Evolutionary conservation across 1,140 invertebrate genomes (phyloP), one percentile per base, ranked within the genome.

Genomic region (Zaprionus ghesquierei): DNA sequence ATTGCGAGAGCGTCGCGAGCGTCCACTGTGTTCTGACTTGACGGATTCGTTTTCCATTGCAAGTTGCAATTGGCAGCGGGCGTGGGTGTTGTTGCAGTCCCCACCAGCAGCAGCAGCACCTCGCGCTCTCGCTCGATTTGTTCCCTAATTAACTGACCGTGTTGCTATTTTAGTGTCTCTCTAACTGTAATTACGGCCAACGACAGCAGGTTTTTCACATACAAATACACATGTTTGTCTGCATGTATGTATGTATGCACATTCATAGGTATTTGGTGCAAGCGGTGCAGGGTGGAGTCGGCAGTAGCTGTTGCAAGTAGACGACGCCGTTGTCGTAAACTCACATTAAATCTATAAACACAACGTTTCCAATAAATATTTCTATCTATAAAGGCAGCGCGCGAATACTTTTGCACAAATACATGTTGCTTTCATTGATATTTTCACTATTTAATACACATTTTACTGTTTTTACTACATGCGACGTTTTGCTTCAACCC

Each of bases 31-130:
- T 89, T 91, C 91, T 12, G 91, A 92, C 60, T 92, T 92, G 13
- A 92, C 84, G 53, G 91, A 92, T 79, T 92, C 91, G 85, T 90
- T 92, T 86, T 92, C 91, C 91, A 92, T 92, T 73, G 79, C 80
- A 80, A 53, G 23, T 27, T 44, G 72, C 70, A 71, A 71, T 54
- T 58, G 65, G 13, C 18, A 61, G 54, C 38, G 50, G 46, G 72
- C 70, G 79, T 77, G 63, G 61, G 79, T 64, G 69, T 62, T 44
- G 41, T 25, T 41, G 35, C 64, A 69, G 50, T 55, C 15, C 9
- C 38, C 22, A 38, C 38, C 33, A 35, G 20, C 27, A 12, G 20
- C 31, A 22, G 51, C 41, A 44, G 41, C 33, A 35, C n/a, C 20
- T 31, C 29, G 41, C 56, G 41, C 49, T 51, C 49, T 44, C 15